phyloP scores from a whole-genome alignment of 2,797 vertebrate species.

The Rousettus madagascariensis region DNA sequence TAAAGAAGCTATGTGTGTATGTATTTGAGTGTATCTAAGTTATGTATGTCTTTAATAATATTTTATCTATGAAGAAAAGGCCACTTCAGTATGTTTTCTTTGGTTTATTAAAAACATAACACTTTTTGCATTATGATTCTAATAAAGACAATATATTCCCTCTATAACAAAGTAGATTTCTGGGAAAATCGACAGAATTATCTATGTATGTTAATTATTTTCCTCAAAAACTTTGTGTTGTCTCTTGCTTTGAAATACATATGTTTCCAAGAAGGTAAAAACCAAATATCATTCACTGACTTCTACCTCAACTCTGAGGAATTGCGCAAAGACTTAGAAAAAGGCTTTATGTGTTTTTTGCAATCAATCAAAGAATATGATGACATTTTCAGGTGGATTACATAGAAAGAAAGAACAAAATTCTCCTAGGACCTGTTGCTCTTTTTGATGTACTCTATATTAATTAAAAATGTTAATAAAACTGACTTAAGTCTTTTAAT shows the following conservation, averaged over 20 bases:
- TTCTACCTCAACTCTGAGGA: not conserved
- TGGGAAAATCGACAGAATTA: not conserved
- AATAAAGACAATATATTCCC: not conserved
- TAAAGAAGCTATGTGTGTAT: not conserved
- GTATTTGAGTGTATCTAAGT: not conserved
- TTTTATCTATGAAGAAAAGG: not conserved
- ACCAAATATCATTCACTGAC: not conserved
- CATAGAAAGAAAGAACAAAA: not conserved
- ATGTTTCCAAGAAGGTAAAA: not conserved
- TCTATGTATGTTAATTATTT: not conserved
- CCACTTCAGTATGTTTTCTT: not conserved
- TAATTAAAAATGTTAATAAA: not conserved
- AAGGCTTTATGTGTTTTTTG: not conserved
- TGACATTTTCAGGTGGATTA: not conserved
- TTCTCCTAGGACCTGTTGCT: not conserved
- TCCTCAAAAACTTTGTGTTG: not conserved
- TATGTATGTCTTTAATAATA: not conserved
- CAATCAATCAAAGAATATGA: not conserved
- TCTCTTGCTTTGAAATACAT: not conserved
- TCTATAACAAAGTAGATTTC: not conserved
- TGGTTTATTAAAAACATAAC: not conserved
- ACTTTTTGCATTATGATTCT: not conserved
- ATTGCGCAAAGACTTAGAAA: not conserved
- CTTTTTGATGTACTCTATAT: not conserved
- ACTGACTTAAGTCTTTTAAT: not conserved